These are phyloP conservation scores for Phocides pigmalion DNA, from an alignment of 1,140 invertebrate species.

Conservation along the genomic window DNA sequence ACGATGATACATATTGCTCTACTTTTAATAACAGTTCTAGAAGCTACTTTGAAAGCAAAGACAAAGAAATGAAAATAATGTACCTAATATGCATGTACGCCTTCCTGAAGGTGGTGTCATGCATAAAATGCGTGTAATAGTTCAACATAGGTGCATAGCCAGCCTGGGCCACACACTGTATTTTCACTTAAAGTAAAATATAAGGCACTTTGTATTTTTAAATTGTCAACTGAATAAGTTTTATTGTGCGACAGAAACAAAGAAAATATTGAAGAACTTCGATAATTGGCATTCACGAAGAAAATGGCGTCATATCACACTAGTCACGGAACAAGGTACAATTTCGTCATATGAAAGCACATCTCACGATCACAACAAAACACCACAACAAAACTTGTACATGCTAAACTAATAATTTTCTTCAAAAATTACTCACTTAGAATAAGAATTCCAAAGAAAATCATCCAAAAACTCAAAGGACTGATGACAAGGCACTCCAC, in stretches of 20 bases:
- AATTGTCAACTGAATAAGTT: conserved; percentile 23
- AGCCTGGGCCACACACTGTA: conserved; percentile 13
- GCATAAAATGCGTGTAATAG: conserved; percentile 66
- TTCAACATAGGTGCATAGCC: conserved; percentile 38
- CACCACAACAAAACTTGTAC: conserved; percentile 58
- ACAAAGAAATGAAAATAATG: conserved; percentile 35
- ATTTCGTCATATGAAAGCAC: conserved; percentile 77
- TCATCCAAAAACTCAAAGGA: conserved; percentile 83
- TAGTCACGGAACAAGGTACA: conserved; percentile 81
- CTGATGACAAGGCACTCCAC: conserved; percentile 84
- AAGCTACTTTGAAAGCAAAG: conserved; percentile 18
- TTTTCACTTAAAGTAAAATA: conserved; percentile 32
- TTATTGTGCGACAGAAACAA: conserved; percentile 42
- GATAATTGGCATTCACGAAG: conserved; percentile 83
- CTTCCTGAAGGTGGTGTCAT: conserved; percentile 64
- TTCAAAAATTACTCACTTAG: conserved; percentile 81
- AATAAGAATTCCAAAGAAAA: conserved; percentile 83
- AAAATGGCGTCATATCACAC: conserved; percentile 84
- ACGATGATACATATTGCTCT: background rate
- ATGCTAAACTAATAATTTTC: conserved; percentile 65
- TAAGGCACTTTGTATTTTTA: conserved; percentile 35
- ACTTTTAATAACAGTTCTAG: conserved; percentile 11
- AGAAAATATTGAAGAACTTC: conserved; percentile 76
- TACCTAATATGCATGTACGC: conserved; percentile 50
- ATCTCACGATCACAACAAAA: conserved; percentile 65